phyloP scores from a whole-genome alignment of 2,888 invertebrate species.

The Catocala sponsa region DNA sequence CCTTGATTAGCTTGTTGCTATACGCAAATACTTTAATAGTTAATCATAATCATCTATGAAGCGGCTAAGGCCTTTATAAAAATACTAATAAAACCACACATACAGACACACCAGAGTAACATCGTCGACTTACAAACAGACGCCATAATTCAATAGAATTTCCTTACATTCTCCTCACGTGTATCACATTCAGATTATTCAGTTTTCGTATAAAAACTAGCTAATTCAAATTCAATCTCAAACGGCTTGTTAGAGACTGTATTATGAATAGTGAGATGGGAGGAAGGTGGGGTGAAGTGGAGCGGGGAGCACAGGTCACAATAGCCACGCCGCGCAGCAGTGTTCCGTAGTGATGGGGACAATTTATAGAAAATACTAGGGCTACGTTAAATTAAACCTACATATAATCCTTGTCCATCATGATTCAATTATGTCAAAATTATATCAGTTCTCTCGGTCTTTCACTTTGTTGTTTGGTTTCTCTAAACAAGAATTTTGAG shows the following conservation, averaged over 20 bases:
- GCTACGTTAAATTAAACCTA: not conserved
- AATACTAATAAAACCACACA: no score
- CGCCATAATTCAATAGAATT: slow-evolving; percentile 8
- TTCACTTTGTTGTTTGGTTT: no score
- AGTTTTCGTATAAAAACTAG: slow-evolving; percentile 45
- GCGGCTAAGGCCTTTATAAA: no score
- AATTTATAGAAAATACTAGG: slow-evolving; percentile 7
- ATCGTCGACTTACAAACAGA: not conserved
- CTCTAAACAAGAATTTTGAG: no score
- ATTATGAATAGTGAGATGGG: slow-evolving; percentile 34
- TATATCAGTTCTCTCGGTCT: no score
- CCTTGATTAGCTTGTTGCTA: no score
- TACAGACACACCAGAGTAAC: no score
- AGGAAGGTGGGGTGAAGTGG: slow-evolving; percentile 1
- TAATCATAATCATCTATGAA: no score
- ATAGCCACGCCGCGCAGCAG: slow-evolving; percentile 35
- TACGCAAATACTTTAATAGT: no score
- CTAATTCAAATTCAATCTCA: slow-evolving; percentile 55
- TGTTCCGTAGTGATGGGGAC: slow-evolving; percentile 39
- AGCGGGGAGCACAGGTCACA: slow-evolving; percentile 42
- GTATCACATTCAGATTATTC: slow-evolving; percentile 17
- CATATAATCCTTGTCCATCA: no score
- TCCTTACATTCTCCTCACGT: slow-evolving; percentile 29
- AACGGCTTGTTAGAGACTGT: slow-evolving; percentile 46
- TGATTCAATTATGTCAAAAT: no score